Evolutionary conservation across 2,113 vertebrate species (phyloP).

Genomic region (Hippocampus mohnikei): DNA sequence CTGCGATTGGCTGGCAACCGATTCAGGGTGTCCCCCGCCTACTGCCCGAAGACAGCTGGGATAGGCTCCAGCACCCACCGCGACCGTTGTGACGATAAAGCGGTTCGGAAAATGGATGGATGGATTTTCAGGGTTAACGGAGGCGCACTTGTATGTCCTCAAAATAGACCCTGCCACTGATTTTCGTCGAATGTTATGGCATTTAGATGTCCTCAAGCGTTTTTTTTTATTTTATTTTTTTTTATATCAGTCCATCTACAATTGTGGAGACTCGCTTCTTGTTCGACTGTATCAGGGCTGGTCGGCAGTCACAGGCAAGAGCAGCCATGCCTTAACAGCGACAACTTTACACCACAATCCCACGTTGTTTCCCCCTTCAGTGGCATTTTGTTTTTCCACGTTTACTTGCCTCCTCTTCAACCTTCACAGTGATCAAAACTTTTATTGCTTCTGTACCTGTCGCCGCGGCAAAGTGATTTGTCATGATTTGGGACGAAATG

Average conservation of each 20-base stretch:
- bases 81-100: too few species aligned
- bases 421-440: slow-evolving; percentile 59
- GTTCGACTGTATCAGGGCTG: background rate
- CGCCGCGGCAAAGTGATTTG: slow-evolving; percentile 64
- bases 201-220: background rate
- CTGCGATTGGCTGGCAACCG: too few species aligned
- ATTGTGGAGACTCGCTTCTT: background rate
- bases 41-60: too few species aligned
- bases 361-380: slow-evolving; percentile 8
- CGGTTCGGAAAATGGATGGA: too few species aligned
- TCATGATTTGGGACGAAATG: slow-evolving; percentile 62
- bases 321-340: background rate
- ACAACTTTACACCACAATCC: background rate
- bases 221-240: background rate
- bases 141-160: too few species aligned
- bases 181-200: background rate
- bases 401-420: slow-evolving; percentile 41
- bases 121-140: too few species aligned
- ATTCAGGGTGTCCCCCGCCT: too few species aligned
- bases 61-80: too few species aligned
- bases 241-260: background rate
- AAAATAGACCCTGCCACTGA: background rate
- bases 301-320: background rate
- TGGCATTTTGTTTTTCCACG: slow-evolving; percentile 48
- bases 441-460: slow-evolving; percentile 51